Evolutionary conservation across 1,140 invertebrate species (phyloP), one percentile per base, ranked within the genome.

Genomic region (Vanessa tameamea): DNA sequence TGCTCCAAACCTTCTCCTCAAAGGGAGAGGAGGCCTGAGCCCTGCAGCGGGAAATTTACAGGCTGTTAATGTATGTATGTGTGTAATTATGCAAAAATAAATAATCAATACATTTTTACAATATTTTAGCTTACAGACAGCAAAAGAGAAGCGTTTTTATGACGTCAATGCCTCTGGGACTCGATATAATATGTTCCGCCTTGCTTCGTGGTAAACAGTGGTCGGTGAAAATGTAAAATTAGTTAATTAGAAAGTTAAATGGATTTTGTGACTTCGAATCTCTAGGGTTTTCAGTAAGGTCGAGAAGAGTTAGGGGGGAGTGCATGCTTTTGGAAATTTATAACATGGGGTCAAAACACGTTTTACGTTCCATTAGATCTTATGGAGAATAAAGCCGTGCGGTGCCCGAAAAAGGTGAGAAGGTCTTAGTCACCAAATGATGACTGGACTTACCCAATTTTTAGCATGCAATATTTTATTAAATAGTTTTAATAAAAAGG

Each of bases 191-290:
- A 31, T 43, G 57, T 57, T 16, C 53, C 57, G 13, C 43, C 15
- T 61, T 43, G 31, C 57, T 23, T 15, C 8, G 23, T 9, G 26
- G 57, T 37, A n/a, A 31, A 61, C 5, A 14, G 26, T 12, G 20
- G 55, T 16, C 23, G 57, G 57, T 61, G 37, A 43, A 61, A 61
- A 61, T 61, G 57, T 61, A 16, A 16, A 61, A 61, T 61, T 61
- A 43, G 57, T 61, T 61, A 61, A 61, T 61, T 61, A 61, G 57
- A 61, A 61, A 61, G 57, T 61, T 61, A 37, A 61, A 61, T 61
- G 57, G 57, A 61, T 31, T 61, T 61, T 15, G 57, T 61, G 57
- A 31, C 13, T 15, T 37, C 14, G 31, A n/a, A 7, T 43, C 57
- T 16, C 57, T 61, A 7, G 57, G 57, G 57, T 43, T 37, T 61